Evolutionary conservation across 35 echinoderm and acorn worm genomes (phyloP), one percentile per base, ranked within the genome.

Genomic region (Patiria miniata): DNA sequence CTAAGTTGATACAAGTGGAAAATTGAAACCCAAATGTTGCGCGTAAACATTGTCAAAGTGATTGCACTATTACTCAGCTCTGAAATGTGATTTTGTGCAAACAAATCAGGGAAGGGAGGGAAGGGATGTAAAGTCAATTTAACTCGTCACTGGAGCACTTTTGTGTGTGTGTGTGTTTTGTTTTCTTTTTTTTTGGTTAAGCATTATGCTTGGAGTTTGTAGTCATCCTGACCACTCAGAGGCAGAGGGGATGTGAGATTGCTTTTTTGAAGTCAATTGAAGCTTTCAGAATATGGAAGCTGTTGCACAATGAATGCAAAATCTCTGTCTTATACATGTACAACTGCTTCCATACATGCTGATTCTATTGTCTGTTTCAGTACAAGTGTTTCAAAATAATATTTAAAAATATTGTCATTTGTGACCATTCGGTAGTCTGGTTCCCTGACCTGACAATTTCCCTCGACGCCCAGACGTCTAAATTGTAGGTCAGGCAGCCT

Each of bases 11-110:
- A 73, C 65, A 73, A 73, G 65, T 73, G 65, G 65, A 73, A 73
- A 73, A 73, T 73, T 73, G 65, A 73, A 73, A 73, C 65, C 65
- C 65, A 73, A 73, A 73, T 73, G 65, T 73, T 73, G 65, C 34
- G 65, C 65, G 65, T 73, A 22, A 73, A 73, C 65, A 73, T 73
- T 23, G 65, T 73, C 65, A 22, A 73, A 73, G 65, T 30, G 65
- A 73, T 73, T 73, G 65, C 65, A 73, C 65, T 73, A 73, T 73
- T 73, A 73, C 65, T 73, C 65, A 73, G 65, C 42, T 30, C 65
- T 73, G 65, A 73, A 73, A 73, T 73, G 65, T 73, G 65, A 73
- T 23, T 73, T 73, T 73, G 65, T 32, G 34, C 65, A 73, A 73
- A 73, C 65, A 73, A 47, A 30, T 73, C 26, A 30, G 58, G 6